Evolutionary conservation across 92 coral and sea anemone species (phyloP).

Genomic region (Isaurus tuberculatus): DNA sequence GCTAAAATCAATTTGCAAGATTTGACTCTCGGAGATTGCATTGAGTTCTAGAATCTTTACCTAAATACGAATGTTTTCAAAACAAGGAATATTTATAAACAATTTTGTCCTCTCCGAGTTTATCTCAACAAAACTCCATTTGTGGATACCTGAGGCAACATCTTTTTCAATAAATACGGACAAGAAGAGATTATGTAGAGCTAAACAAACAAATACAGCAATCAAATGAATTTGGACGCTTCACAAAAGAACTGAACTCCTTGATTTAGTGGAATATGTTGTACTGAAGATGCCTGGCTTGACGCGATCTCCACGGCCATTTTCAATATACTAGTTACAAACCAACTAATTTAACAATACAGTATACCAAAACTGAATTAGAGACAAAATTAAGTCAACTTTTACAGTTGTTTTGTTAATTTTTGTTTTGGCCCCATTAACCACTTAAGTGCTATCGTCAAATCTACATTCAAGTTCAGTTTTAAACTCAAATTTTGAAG

Average conservation of each 20-base stretch:
- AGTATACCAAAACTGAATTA: no score
- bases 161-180: background rate
- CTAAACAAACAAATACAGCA: background rate
- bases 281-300: no score
- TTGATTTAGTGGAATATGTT: background rate
- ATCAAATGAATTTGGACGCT: constrained; percentile 8
- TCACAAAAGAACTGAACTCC: background rate
- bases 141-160: constrained; percentile 42
- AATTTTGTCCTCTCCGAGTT: constrained; percentile 44
- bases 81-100: constrained; percentile 16
- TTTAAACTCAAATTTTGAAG: no score
- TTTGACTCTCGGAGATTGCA: background rate
- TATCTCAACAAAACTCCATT: constrained; percentile 43
- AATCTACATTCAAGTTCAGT: no score
- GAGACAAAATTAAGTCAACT: no score
- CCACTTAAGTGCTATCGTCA: no score
- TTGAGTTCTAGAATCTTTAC: background rate
- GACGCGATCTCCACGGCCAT: no score
- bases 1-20: background rate
- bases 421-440: no score
- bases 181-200: constrained; percentile 6
- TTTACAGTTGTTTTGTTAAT: no score
- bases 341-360: no score
- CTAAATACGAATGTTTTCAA: constrained; percentile 29
- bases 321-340: no score